Conservation (phyloP, 2,888 invertebrate species). For the Scaptodrosophila latifasciaeformis region DNA sequence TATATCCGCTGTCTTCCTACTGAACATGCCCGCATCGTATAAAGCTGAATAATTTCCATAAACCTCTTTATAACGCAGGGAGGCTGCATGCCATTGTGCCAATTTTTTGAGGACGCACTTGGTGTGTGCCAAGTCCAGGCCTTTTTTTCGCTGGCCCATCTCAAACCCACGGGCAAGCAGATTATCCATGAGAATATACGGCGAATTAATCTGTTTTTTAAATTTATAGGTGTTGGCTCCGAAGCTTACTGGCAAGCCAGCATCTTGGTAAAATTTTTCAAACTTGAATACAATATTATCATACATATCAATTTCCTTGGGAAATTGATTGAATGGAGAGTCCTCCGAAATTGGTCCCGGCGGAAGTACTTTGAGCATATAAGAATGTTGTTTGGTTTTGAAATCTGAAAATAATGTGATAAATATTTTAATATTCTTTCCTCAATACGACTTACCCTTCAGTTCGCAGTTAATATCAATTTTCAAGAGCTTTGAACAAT, state of each 20-base stretch:
- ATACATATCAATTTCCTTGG: conserved; percentile 53
- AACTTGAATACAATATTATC: conserved; percentile 43
- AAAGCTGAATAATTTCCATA: conserved; percentile 39
- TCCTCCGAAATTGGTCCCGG: neutral
- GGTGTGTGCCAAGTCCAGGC: conserved; percentile 60
- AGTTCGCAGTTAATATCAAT: conserved; percentile 46
- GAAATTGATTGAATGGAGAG: conserved; percentile 42
- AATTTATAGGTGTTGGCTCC: conserved; percentile 33
- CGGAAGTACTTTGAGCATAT: conserved; percentile 43
- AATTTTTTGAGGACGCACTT: conserved; percentile 57
- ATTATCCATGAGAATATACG: conserved; percentile 60
- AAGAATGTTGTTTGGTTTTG: conserved; percentile 38
- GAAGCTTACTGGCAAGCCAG: conserved; percentile 29
- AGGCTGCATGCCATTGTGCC: conserved; percentile 70
- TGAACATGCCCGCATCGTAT: conserved; percentile 27
- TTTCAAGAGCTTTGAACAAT: conserved; percentile 42
- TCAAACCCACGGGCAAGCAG: conserved; percentile 45
- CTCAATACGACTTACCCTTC: conserved; percentile 32
- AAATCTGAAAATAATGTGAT: too few species aligned
- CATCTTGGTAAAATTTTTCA: conserved; percentile 38
- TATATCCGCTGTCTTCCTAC: conserved; percentile 19
- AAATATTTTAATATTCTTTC: neutral
- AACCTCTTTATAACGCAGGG: conserved; percentile 46
- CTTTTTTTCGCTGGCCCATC: conserved; percentile 51
- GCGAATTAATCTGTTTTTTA: conserved; percentile 11